These are phyloP conservation scores for Pandemis cinnamomeana DNA, from an alignment of 2,888 invertebrate species.

Conservation along the genomic window DNA sequence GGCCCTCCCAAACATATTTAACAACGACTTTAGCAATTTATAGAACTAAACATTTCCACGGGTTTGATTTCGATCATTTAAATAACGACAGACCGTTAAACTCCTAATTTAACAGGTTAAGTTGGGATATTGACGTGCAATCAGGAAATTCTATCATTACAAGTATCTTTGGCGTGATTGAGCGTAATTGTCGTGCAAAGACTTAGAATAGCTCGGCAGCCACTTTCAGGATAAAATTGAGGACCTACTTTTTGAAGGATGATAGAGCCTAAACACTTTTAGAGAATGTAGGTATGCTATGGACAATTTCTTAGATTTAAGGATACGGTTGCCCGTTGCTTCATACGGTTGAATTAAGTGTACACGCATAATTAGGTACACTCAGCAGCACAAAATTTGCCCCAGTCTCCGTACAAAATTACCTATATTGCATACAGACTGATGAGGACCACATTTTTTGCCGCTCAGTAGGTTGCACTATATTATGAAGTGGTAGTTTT, in stretches of 20 bases:
- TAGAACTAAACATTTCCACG: constrained; percentile 23
- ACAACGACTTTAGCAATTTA: constrained; percentile 15
- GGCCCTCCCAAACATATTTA: constrained; percentile 8
- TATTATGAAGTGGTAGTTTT: too few relatives aligned
- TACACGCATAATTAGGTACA: too few relatives aligned
- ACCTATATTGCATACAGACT: too few relatives aligned
- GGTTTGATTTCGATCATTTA: constrained; percentile 24
- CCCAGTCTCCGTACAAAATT: too few relatives aligned
- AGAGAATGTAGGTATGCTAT: too few relatives aligned
- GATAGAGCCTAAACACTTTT: too few relatives aligned
- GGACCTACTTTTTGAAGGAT: not conserved
- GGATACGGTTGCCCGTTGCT: too few relatives aligned
- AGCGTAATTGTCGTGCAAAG: not conserved
- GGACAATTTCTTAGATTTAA: too few relatives aligned
- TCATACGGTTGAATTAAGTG: too few relatives aligned
- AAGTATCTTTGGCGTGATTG: constrained; percentile 5
- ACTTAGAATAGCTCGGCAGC: not conserved
- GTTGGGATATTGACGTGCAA: constrained; percentile 17
- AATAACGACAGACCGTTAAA: constrained; percentile 17
- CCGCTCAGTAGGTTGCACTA: too few relatives aligned
- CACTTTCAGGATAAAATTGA: not conserved
- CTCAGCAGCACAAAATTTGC: too few relatives aligned
- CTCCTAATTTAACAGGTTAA: constrained; percentile 18
- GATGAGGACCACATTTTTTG: too few relatives aligned
- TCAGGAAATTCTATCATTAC: constrained; percentile 20